phyloP scores from a whole-genome alignment of 2,888 invertebrate species.

The Drosophila gaucha region DNA sequence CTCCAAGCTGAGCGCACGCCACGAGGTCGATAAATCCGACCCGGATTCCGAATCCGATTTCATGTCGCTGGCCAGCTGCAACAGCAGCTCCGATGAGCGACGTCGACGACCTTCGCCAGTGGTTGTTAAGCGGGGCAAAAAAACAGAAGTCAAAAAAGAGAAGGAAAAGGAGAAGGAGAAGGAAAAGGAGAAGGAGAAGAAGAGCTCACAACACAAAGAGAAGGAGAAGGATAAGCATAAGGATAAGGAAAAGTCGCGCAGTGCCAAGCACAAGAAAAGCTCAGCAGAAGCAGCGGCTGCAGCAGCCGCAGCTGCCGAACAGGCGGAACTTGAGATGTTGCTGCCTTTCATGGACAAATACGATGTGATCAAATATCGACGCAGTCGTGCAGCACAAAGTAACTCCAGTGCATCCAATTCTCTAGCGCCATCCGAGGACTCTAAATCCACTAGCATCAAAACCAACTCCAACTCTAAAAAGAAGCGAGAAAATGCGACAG shows the following conservation, averaged over 20 bases:
- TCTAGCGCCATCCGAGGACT: slow-evolving; percentile 53
- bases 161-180: slow-evolving; percentile 41
- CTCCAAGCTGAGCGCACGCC: slow-evolving; percentile 61
- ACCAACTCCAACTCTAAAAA: slow-evolving; percentile 45
- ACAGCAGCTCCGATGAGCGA: slow-evolving; percentile 59
- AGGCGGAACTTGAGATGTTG: slow-evolving; percentile 82
- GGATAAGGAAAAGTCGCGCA: slow-evolving; percentile 54
- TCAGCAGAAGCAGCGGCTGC: slow-evolving; percentile 68
- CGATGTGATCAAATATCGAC: slow-evolving; percentile 87
- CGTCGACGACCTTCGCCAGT: slow-evolving; percentile 24
- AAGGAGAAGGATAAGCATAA: slow-evolving; percentile 47
- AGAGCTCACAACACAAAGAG: slow-evolving; percentile 13
- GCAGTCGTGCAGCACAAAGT: slow-evolving; percentile 85
- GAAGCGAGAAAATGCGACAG: slow-evolving; percentile 51
- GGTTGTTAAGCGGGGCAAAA: slow-evolving; percentile 40
- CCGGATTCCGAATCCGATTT: slow-evolving; percentile 78
- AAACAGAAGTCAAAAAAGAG: slow-evolving; percentile 40
- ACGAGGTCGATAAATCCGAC: slow-evolving; percentile 59
- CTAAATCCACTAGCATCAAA: slow-evolving; percentile 52
- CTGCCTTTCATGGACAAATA: slow-evolving; percentile 86
- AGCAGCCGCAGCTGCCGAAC: slow-evolving; percentile 76
- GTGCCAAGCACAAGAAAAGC: slow-evolving; percentile 56
- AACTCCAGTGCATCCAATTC: slow-evolving; percentile 85
- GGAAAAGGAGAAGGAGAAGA: slow-evolving; percentile 44
- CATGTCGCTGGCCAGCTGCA: slow-evolving; percentile 78